Base-by-base conservation (phyloP, 2,797 vertebrate genomes). In the Holocentrus rufus region DNA sequence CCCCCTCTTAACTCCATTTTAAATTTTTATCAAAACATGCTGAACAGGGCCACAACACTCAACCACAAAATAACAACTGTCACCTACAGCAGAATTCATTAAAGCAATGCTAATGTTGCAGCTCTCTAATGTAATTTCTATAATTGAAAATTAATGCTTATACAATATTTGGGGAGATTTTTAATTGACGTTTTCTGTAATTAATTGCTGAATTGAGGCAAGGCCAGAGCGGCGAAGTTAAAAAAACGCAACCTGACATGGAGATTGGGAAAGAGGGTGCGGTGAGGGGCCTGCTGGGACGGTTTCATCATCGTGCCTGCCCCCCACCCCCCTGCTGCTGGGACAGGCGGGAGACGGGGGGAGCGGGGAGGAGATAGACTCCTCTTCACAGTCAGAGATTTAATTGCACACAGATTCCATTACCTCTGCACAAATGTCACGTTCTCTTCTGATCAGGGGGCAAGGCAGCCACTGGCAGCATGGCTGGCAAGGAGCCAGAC, bases 391-490 rank as follows among this genome's bases (percentile, higher is more conserved):
- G 93, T 93, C 93, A 93, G 95, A 91, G 95, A 94, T 96, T 95
- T 92, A 92, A 94, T 95, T 96, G 95, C 94, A 93, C 91, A 92
- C 92, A 93, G 94, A 97, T 96, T 96, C 95, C 95, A 97, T 97
- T 96, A 96, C 95, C 93, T 94, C 93, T 90, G 93, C 85, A 91
- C 95, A 96, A 98, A 96, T 96, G 96, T 95, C 96, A 96, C 93
- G 92, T 95, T 97, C 95, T 95, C 95, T 96, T 95, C 93, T 95
- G 93, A 96, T 96, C 95, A 94, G 95, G 94, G 84, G 94, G 93
- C 93, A 95, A 88, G 89, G 92, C 93, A 92, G 92, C 94, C 93
- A 94, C 95, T 93, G 93, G 94, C 93, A 95, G 93, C 89, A 82
- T 83, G 84, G 89, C 85, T 94, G 95, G 94, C 94, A 90, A 88